These are phyloP conservation scores for Dicerorhinus sumatrensis DNA, from an alignment of 2,113 vertebrate species.

Conservation along the genomic window DNA sequence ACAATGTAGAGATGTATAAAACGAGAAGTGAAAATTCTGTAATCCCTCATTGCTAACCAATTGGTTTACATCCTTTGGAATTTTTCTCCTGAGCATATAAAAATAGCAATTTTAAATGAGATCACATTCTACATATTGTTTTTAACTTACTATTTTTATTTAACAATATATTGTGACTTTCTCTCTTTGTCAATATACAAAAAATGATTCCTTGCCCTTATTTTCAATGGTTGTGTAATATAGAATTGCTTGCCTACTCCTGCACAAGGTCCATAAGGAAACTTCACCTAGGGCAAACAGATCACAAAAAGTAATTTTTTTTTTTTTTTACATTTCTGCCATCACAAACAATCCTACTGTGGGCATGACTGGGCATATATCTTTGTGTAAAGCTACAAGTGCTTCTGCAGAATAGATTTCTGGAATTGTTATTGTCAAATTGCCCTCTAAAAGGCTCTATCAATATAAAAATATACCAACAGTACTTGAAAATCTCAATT, in stretches of 20 bases:
- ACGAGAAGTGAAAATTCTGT: slow-evolving; percentile 55
- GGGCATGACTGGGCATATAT: neutral
- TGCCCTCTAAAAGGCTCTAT: neutral
- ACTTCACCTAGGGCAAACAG: neutral
- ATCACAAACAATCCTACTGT: neutral
- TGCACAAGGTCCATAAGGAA: neutral
- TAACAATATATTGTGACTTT: neutral
- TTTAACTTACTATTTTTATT: slow-evolving; percentile 35
- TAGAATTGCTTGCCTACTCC: neutral
- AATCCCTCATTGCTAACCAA: neutral
- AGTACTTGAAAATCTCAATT: slow-evolving; percentile 4
- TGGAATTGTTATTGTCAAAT: neutral
- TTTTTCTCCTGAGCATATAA: neutral
- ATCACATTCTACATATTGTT: neutral
- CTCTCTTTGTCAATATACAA: neutral
- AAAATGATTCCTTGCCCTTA: neutral
- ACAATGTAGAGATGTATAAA: slow-evolving; percentile 52
- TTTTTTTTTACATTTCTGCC: neutral
- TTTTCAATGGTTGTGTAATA: neutral
- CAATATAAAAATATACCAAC: neutral
- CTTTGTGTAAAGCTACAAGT: neutral
- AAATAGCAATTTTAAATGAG: slow-evolving; percentile 63
- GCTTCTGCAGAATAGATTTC: neutral
- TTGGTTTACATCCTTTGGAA: neutral
- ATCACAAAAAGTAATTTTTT: neutral